Conservation (phyloP, 2,888 invertebrate species). For the Ceraclea dissimilis region DNA sequence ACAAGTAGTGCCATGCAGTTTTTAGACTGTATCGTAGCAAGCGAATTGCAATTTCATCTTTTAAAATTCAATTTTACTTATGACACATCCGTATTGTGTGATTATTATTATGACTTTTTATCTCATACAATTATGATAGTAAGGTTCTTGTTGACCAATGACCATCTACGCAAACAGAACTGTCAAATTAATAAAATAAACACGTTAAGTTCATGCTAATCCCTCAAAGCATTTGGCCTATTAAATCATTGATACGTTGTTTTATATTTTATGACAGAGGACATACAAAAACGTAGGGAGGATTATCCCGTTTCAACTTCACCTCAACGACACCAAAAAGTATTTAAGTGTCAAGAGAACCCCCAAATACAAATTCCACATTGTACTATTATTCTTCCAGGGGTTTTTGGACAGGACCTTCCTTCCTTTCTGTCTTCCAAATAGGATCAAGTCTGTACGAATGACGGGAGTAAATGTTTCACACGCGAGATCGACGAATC, state of each 20-base stretch:
- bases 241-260: constrained; percentile 1
- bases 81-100: neutral
- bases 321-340: constrained; percentile 1
- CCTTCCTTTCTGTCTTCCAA: neutral
- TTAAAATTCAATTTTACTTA: no score
- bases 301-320: neutral
- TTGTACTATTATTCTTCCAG: neutral
- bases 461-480: neutral
- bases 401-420: neutral
- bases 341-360: constrained; percentile 1
- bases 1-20: no score
- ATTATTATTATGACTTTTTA: neutral
- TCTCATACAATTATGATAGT: neutral
- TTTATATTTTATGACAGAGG: neutral
- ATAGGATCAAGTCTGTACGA: neutral
- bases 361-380: neutral
- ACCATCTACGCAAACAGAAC: neutral
- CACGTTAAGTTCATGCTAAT: neutral
- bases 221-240: neutral
- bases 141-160: neutral
- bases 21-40: no score
- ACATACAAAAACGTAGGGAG: neutral
- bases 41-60: no score
- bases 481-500: neutral
- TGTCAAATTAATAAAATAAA: neutral